Conservation (phyloP, 1,140 invertebrate genomes). For the Drosophila auraria region DNA sequence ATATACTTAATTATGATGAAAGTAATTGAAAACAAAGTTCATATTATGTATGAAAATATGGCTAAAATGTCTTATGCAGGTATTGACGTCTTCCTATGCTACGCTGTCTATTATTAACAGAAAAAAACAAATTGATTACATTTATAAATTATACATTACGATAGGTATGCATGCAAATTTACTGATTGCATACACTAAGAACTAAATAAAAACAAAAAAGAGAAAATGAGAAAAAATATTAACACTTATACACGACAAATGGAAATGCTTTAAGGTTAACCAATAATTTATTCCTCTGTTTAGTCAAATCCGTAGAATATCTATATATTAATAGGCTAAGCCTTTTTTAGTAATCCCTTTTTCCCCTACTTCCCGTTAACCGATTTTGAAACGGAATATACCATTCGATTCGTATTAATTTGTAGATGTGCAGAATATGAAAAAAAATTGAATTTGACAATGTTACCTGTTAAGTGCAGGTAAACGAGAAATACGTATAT, state of each 20-base stretch:
- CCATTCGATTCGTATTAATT: too few relatives aligned
- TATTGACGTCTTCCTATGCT: constrained; percentile 86
- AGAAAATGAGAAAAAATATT: constrained; percentile 14
- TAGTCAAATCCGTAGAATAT: constrained; percentile 13
- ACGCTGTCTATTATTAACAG: constrained; percentile 86
- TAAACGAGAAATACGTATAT: too few relatives aligned
- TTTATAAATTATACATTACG: constrained; percentile 78
- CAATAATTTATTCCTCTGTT: constrained; percentile 26
- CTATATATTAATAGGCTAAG: too few relatives aligned
- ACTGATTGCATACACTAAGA: constrained; percentile 48
- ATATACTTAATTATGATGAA: constrained; percentile 46
- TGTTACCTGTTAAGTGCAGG: too few relatives aligned
- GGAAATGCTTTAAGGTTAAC: constrained; percentile 45
- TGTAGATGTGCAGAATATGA: too few relatives aligned
- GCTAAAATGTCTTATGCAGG: constrained; percentile 86
- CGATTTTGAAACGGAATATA: too few relatives aligned
- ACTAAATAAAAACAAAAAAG: constrained; percentile 21
- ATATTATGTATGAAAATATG: constrained; percentile 82
- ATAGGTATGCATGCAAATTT: constrained; percentile 60
- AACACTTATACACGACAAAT: constrained; percentile 49
- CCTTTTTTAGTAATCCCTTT: too few relatives aligned
- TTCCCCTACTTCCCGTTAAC: too few relatives aligned
- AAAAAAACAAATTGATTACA: constrained; percentile 74
- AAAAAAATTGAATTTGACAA: too few relatives aligned
- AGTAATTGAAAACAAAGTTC: constrained; percentile 72